Percentiles rank a stretch among this genome's conserved stretches.
phyloP scores from a whole-genome alignment of 2,113 vertebrate species.

The Apaloderma vittatum region DNA sequence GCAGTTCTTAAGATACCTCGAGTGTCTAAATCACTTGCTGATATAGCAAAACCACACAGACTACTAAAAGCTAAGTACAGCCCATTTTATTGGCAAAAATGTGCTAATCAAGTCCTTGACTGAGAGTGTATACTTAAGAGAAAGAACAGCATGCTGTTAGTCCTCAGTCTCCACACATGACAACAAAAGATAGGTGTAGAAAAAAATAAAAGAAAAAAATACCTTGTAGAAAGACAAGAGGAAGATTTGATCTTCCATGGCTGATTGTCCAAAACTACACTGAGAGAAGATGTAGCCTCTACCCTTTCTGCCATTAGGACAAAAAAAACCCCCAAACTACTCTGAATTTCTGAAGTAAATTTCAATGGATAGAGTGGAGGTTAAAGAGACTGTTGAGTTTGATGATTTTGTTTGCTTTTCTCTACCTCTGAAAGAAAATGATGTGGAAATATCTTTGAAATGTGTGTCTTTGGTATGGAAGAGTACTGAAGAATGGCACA shows the following conservation, averaged over 20 bases:
- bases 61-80: slow-evolving; percentile 75
- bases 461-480: neutral
- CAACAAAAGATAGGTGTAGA: slow-evolving; percentile 3
- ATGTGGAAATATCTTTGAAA: neutral
- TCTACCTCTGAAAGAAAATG: neutral
- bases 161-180: neutral
- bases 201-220: neutral
- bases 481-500: neutral
- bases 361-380: neutral
- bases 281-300: neutral
- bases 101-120: slow-evolving; percentile 71
- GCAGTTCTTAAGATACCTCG: slow-evolving; percentile 58
- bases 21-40: slow-evolving; percentile 54
- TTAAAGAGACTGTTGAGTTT: neutral
- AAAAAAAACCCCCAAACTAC: neutral
- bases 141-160: slow-evolving; percentile 33
- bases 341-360: neutral
- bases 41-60: slow-evolving; percentile 59
- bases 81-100: slow-evolving; percentile 73
- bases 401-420: neutral
- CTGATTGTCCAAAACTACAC: neutral
- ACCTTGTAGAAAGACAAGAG: neutral
- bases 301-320: neutral
- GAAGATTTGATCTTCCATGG: neutral
- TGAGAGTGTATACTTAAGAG: slow-evolving; percentile 30